Evolutionary conservation across 1,140 invertebrate genomes (phyloP), one percentile per base, ranked within the genome.

Genomic region (Eciton burchellii): DNA sequence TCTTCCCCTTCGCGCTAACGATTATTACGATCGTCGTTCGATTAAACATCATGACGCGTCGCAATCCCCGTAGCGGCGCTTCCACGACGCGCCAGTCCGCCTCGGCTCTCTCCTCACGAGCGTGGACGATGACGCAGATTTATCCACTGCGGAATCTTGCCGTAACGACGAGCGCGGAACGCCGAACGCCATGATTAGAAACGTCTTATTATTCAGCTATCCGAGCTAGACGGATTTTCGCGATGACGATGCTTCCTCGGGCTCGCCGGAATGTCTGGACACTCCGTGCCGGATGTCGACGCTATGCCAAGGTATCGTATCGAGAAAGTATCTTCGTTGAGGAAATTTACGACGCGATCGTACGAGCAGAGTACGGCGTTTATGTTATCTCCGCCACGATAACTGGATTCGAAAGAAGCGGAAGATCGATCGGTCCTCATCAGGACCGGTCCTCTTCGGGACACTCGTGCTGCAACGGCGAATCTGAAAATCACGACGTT

Each of bases 11-110:
- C n/a, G 74, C 63, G 74, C 63, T 79, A 79, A 79, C 74, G 63
- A 76, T 76, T 76, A 76, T 76, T 76, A 76, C 73, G 73, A 79
- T 79, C 63, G 74, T 79, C 49, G 74, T 79, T 79, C 74, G 74
- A 79, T 79, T 79, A 79, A 79, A 79, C 74, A 79, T 79, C 74
- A 79, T 79, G 74, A 79, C 74, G 74, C 74, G 74, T 68, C 63
- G 74, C 74, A 79, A 79, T 79, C 68, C 62, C 35, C 74, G 66
- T 19, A 56, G 29, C 62, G 47, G 71, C 29, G 62, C 62, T 56
- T 77, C 49, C 74, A 49, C 59, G 52, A 57, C 26, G 57, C 57
- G 19, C 21, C 57, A 70, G 65, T 79, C 70, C 52, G 63, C 70
- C 63, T 29, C 24, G 52, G 52, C 35, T 45, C 52, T n/a, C n/a